These are phyloP conservation scores for Carassius auratus DNA, from an alignment of 2,113 vertebrate species.

Conservation along the genomic window DNA sequence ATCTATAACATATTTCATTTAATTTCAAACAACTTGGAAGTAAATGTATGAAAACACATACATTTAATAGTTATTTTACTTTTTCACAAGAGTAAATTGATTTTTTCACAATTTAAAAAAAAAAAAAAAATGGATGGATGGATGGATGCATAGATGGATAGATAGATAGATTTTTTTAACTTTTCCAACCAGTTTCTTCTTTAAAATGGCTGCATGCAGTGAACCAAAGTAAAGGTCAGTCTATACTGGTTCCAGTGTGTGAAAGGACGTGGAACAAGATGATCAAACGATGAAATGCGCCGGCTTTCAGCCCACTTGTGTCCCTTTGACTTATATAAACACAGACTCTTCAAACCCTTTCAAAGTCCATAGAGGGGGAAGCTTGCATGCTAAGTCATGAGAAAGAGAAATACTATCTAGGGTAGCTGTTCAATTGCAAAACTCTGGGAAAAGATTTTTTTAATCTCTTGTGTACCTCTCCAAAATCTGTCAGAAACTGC, in stretches of 20 bases:
- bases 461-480: not conserved
- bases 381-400: constrained; percentile 34
- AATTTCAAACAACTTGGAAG: not conserved
- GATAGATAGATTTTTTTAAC: not conserved
- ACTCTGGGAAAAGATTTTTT: constrained; percentile 26
- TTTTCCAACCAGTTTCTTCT: not conserved
- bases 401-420: constrained; percentile 39
- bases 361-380: constrained; percentile 43
- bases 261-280: constrained; percentile 48
- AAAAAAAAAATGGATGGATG: too few relatives aligned
- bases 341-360: constrained; percentile 42
- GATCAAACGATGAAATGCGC: constrained; percentile 49
- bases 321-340: constrained; percentile 51
- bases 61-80: not conserved
- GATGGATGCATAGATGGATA: too few relatives aligned
- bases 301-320: constrained; percentile 41
- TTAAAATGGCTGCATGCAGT: constrained; percentile 12
- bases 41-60: not conserved
- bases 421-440: constrained; percentile 14
- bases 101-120: not conserved
- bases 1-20: not conserved
- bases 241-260: constrained; percentile 38
- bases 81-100: not conserved
- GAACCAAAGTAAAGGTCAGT: constrained; percentile 31
- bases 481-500: too few relatives aligned